Evolutionary conservation across 1,140 invertebrate genomes (phyloP).

Genomic region (Brachionus koreanus): DNA sequence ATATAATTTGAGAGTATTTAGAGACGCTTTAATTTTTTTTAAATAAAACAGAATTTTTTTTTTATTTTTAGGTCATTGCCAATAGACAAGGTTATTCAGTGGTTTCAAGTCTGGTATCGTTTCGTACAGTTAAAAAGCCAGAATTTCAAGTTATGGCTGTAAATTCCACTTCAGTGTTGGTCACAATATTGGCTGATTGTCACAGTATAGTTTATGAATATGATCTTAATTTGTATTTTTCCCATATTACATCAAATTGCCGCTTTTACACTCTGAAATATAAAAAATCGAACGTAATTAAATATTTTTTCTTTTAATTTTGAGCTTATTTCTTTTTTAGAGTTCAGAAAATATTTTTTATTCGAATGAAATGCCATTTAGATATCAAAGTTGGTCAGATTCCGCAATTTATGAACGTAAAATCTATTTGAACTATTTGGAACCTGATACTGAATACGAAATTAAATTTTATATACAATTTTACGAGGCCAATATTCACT

Average conservation of each 20-base stretch:
- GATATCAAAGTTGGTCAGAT: neutral
- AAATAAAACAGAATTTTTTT: neutral
- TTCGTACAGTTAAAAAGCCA: neutral
- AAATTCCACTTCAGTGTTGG: neutral
- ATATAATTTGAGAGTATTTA: neutral
- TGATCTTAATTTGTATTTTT: neutral
- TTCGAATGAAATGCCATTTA: neutral
- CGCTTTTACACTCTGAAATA: neutral
- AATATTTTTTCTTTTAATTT: neutral
- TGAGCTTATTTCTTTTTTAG: neutral
- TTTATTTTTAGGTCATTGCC: neutral
- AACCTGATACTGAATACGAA: neutral
- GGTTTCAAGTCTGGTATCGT: neutral
- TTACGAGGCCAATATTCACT: neutral
- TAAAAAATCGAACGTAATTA: neutral
- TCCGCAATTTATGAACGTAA: neutral
- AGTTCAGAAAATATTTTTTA: neutral
- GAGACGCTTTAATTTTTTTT: neutral
- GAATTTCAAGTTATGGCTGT: neutral
- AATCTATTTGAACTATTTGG: neutral
- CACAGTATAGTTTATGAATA: neutral
- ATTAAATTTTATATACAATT: neutral
- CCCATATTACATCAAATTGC: neutral
- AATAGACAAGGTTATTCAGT: neutral
- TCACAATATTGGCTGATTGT: neutral